Conservation (phyloP, 2,113 vertebrate genomes). For the Lagopus leucura region DNA sequence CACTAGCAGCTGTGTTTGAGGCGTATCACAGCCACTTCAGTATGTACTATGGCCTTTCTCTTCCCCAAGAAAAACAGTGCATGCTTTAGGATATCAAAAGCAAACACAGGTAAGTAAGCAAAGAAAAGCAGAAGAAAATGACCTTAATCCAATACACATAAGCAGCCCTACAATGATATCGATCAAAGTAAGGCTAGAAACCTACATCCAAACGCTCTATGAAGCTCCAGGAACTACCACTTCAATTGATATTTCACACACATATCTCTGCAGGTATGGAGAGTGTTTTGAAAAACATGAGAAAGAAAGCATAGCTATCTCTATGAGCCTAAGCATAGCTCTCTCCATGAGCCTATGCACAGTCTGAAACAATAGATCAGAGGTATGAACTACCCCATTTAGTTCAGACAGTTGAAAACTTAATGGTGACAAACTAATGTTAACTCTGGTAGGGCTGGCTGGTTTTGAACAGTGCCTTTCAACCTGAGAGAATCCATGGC, state of each 20-base stretch:
- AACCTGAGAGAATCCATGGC: not conserved
- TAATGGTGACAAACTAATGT: slow-evolving; percentile 53
- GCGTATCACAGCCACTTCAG: not conserved
- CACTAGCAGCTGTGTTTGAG: slow-evolving; percentile 11
- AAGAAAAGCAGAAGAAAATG: slow-evolving; percentile 18
- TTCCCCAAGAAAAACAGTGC: not conserved
- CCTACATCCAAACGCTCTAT: not conserved
- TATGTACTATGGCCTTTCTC: not conserved
- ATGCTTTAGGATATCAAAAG: not conserved
- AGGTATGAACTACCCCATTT: not conserved
- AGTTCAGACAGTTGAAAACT: slow-evolving; percentile 44
- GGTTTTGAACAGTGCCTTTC: slow-evolving; percentile 10
- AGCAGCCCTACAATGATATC: not conserved
- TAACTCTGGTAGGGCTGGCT: slow-evolving; percentile 24
- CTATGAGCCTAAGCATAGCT: not conserved
- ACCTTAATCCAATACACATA: not conserved
- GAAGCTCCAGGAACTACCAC: not conserved
- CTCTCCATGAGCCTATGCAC: not conserved
- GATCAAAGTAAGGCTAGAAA: not conserved
- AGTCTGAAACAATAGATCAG: slow-evolving; percentile 41
- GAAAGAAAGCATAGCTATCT: not conserved
- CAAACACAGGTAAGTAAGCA: not conserved
- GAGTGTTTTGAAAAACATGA: slow-evolving; percentile 26
- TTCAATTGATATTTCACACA: slow-evolving; percentile 44
- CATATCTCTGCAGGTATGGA: slow-evolving; percentile 37